A percentile compares a stretch with the other conserved stretches of the same genome.
phyloP scores from a whole-genome alignment of 2,888 invertebrate genomes.

The Cantharis nigra region DNA sequence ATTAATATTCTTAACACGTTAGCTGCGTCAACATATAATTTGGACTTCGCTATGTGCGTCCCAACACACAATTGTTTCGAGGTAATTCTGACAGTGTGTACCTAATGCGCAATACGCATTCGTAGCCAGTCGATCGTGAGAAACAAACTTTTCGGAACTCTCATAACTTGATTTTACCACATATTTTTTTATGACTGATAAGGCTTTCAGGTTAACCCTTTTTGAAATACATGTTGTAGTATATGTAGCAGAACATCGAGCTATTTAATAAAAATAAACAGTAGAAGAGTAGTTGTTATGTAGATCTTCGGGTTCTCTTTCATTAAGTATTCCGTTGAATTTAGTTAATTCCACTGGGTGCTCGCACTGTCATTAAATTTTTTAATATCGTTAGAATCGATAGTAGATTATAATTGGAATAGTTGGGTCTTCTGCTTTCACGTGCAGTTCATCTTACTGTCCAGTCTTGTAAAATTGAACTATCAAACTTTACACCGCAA shows the following conservation, averaged over 20 bases:
- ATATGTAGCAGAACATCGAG: background rate
- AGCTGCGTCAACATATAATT: background rate
- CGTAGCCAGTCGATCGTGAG: background rate
- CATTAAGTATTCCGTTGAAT: background rate
- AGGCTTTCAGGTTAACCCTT: background rate
- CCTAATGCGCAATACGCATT: background rate
- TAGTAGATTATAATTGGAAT: background rate
- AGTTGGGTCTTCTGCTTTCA: background rate
- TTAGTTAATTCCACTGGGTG: background rate
- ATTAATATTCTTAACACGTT: background rate
- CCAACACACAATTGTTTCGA: background rate
- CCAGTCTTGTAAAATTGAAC: background rate
- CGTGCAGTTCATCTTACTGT: background rate
- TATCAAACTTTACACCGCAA: background rate
- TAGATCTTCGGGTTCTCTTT: background rate
- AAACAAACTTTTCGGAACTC: background rate
- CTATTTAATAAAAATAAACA: background rate
- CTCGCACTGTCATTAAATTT: background rate
- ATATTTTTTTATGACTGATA: background rate
- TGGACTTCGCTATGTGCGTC: background rate
- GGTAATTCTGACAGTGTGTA: background rate
- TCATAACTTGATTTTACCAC: background rate
- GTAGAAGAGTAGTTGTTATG: no score
- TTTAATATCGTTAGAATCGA: background rate
- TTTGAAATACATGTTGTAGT: background rate